A percentile compares a stretch with the other conserved stretches of the same genome.
These are phyloP conservation scores for Macropodus opercularis DNA, from an alignment of 2,797 vertebrate species.

Conservation along the genomic window DNA sequence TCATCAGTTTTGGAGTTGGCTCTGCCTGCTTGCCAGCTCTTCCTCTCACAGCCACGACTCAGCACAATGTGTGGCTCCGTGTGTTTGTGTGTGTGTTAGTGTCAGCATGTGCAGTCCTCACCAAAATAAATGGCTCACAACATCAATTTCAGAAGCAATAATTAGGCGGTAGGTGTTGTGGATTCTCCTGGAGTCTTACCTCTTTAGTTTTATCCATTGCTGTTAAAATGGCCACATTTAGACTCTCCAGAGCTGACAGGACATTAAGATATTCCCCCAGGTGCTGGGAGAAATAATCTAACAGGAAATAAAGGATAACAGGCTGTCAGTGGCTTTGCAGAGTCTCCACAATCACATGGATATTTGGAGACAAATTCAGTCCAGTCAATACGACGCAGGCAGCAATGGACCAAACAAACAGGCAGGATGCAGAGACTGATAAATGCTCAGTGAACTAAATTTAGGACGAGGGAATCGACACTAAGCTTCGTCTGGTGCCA, in stretches of 20 bases:
- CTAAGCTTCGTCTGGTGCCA: slow-evolving; percentile 47
- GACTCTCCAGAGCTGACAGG: slow-evolving; percentile 90
- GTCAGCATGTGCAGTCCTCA: neutral
- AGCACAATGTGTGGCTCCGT: slow-evolving; percentile 12
- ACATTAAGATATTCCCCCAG: slow-evolving; percentile 92
- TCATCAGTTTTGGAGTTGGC: slow-evolving; percentile 42
- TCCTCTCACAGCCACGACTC: slow-evolving; percentile 33
- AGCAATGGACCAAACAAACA: too few species aligned
- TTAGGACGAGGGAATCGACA: too few species aligned
- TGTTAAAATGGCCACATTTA: slow-evolving; percentile 90
- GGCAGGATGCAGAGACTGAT: neutral
- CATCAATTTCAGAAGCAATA: neutral
- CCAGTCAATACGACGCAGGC: neutral
- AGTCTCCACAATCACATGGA: slow-evolving; percentile 12
- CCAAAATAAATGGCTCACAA: neutral
- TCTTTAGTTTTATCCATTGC: slow-evolving; percentile 98
- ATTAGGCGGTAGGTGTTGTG: too few species aligned
- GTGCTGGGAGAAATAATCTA: slow-evolving; percentile 95
- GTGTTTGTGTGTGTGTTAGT: neutral
- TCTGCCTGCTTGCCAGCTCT: slow-evolving; percentile 32
- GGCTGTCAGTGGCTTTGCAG: slow-evolving; percentile 16
- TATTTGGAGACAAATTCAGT: too few species aligned
- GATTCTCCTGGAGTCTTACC: slow-evolving; percentile 76
- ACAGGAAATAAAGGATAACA: slow-evolving; percentile 20
- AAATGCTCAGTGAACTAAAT: too few species aligned